phyloP scores from a whole-genome alignment of 2,888 invertebrate species.

The Coenonympha arcania region DNA sequence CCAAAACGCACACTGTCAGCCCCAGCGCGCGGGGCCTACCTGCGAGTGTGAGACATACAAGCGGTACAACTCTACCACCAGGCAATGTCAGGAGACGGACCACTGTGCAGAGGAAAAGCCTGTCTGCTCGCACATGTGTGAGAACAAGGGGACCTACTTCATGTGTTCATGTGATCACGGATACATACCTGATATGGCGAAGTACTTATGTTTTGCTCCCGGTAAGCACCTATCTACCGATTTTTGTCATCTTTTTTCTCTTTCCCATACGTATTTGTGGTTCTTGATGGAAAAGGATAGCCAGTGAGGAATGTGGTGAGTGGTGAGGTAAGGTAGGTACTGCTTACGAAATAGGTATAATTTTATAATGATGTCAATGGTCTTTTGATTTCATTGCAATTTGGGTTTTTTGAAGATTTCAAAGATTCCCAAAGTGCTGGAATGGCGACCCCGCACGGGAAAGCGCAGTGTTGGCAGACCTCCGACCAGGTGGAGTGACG shows the following conservation, averaged over 20 bases:
- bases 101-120: conserved; percentile 77
- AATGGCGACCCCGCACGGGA: no score
- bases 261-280: no score
- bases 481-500: no score
- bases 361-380: no score
- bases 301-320: no score
- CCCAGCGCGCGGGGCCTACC: conserved; percentile 45
- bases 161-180: conserved; percentile 77
- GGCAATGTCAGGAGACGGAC: conserved; percentile 73
- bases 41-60: conserved; percentile 74
- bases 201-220: conserved; percentile 47
- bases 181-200: conserved; percentile 36
- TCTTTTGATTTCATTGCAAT: no score
- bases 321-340: no score
- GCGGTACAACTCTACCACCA: conserved; percentile 45
- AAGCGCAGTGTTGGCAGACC: no score
- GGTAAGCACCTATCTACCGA: conserved; percentile 35
- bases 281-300: no score
- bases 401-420: no score
- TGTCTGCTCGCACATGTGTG: conserved; percentile 80
- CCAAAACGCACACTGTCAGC: conserved; percentile 40
- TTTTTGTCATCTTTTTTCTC: neutral
- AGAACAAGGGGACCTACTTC: conserved; percentile 74
- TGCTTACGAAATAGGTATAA: no score
- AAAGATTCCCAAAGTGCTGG: no score